Conservation (phyloP, 2,113 vertebrate genomes). For the Trichomycterus rosablanca region DNA sequence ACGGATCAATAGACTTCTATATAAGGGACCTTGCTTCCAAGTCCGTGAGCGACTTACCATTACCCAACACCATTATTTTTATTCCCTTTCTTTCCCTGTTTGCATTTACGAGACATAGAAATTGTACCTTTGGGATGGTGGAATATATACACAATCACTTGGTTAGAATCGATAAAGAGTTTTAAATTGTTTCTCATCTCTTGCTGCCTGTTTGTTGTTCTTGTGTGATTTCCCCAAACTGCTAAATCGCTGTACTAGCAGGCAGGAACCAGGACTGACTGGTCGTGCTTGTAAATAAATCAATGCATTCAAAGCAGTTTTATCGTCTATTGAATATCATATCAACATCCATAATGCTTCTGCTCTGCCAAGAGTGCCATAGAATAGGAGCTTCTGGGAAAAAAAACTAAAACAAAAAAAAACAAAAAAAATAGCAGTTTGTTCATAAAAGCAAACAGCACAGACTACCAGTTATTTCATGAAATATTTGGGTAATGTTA, state of each 20-base stretch:
- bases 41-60: conserved; percentile 83
- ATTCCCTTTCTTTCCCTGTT: conserved; percentile 81
- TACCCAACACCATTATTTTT: conserved; percentile 76
- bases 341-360: conserved; percentile 66
- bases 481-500: no score
- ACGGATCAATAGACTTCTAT: conserved; percentile 96
- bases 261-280: conserved; percentile 49
- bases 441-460: no score
- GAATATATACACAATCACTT: conserved; percentile 80
- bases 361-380: conserved; percentile 38
- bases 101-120: conserved; percentile 77
- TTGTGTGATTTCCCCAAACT: conserved; percentile 32
- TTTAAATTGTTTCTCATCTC: conserved; percentile 74
- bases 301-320: conserved; percentile 67
- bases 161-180: conserved; percentile 75
- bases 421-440: no score
- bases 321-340: conserved; percentile 66
- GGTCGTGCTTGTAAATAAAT: conserved; percentile 63
- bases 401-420: no score
- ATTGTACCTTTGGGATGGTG: conserved; percentile 67
- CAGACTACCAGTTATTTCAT: no score
- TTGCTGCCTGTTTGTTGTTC: conserved; percentile 61
- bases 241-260: conserved; percentile 46
- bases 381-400: background rate
- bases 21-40: conserved; percentile 87